These are phyloP conservation scores for Eptesicus fuscus DNA, from an alignment of 2,113 vertebrate species.

Conservation along the genomic window DNA sequence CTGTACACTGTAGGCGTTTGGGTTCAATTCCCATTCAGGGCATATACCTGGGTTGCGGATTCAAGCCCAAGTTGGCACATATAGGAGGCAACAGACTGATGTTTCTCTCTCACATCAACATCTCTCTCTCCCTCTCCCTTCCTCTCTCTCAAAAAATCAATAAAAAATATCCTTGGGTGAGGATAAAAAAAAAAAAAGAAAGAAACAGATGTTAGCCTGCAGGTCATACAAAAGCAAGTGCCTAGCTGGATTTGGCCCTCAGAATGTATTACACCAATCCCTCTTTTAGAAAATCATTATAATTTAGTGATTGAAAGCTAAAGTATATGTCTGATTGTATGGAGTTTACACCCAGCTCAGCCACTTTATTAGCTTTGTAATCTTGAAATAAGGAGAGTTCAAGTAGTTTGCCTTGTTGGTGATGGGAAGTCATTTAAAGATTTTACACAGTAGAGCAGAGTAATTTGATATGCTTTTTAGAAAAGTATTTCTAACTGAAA, in stretches of 20 bases:
- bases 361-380: background rate
- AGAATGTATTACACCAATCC: background rate
- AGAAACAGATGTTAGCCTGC: background rate
- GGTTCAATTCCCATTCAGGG: too few relatives aligned
- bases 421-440: background rate
- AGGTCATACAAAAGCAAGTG: background rate
- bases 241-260: background rate
- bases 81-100: too few relatives aligned
- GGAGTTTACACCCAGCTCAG: background rate
- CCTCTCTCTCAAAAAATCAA: background rate
- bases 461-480: background rate
- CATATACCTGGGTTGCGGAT: too few relatives aligned
- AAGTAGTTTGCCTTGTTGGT: background rate
- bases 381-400: background rate
- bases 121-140: background rate
- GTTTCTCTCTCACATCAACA: too few relatives aligned
- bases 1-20: too few relatives aligned
- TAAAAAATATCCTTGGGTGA: background rate
- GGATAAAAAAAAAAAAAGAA: too few relatives aligned
- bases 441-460: background rate
- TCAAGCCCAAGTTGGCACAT: too few relatives aligned
- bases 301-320: background rate
- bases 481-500: background rate
- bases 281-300: background rate
- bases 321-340: too few relatives aligned